Percentiles rank a stretch among this genome's conserved stretches.
Conservation (phyloP, 2,113 vertebrate genomes). For the Willisornis vidua region DNA sequence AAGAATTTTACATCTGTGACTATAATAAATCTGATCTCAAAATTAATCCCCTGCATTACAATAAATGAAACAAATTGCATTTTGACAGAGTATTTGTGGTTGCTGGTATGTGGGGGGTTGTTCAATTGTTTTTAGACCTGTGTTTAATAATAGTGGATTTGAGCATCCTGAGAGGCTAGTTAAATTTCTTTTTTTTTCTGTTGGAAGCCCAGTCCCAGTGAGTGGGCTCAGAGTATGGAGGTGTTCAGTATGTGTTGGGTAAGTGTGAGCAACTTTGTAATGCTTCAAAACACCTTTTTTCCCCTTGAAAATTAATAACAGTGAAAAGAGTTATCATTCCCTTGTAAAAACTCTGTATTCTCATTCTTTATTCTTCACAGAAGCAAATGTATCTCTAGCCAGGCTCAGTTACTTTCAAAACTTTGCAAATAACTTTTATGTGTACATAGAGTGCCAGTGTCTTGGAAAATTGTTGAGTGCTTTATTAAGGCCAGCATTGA, state of each 20-base stretch:
- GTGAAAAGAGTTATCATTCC: background rate
- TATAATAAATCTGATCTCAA: background rate
- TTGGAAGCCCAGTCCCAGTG: background rate
- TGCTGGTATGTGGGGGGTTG: background rate
- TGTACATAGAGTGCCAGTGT: background rate
- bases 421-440: background rate
- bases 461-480: background rate
- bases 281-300: background rate
- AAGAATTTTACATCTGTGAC: background rate
- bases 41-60: background rate
- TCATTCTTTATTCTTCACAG: background rate
- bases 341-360: background rate
- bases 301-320: accelerated
- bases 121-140: background rate
- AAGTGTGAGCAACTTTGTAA: background rate
- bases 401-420: background rate
- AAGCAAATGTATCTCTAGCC: background rate
- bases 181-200: background rate
- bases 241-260: background rate
- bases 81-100: background rate
- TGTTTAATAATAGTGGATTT: background rate
- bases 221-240: background rate
- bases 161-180: background rate
- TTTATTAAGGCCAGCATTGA: background rate
- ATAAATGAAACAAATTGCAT: background rate